Evolutionary conservation across 2,888 invertebrate species (phyloP), one percentile per base, ranked within the genome.

Genomic region (Sclerodermus sp.): DNA sequence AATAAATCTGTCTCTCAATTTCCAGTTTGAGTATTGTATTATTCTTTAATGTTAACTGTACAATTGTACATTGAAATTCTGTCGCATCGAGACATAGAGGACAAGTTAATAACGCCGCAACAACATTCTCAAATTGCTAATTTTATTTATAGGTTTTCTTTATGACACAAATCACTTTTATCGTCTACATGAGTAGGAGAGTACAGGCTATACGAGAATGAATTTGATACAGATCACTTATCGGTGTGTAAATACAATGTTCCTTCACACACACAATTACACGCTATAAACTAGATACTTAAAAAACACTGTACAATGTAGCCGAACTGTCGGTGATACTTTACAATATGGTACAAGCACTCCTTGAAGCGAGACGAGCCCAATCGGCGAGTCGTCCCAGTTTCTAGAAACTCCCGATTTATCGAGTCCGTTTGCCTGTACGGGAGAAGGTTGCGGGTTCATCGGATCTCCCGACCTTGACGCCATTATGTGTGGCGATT

Each of bases 111-210:
- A 31, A 59, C 52, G 32, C 58, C 53, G 52, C 51, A 58, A 72
- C 71, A 73, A 74, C 70, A 67, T 74, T 77, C 73, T 77, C 71
- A 77, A 77, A 77, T 75, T 76, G 71, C 74, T 76, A 75, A 73
- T 76, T 77, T 77, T 76, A 75, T 77, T 75, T 72, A 75, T 75
- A 77, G 66, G 67, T 70, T 73, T 64, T 67, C 58, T 69, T 63
- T 75, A 77, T 77, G 77, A 77, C 77, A 77, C 77, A 76, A 77
- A 77, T 77, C 73, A 76, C 75, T 76, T 77, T 76, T 74, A 77
- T 76, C 76, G 73, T 77, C 77, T 77, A 77, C 75, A 76, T 76
- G 70, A 77, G 77, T 76, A 77, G 73, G 74, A 75, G 69, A 69
- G 66, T 76, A 77, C 74, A 76, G 71, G 72, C 71, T 77, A 76